Evolutionary conservation across 2,888 invertebrate species (phyloP), one percentile per base, ranked within the genome.

Genomic region (Ditula angustiorana): DNA sequence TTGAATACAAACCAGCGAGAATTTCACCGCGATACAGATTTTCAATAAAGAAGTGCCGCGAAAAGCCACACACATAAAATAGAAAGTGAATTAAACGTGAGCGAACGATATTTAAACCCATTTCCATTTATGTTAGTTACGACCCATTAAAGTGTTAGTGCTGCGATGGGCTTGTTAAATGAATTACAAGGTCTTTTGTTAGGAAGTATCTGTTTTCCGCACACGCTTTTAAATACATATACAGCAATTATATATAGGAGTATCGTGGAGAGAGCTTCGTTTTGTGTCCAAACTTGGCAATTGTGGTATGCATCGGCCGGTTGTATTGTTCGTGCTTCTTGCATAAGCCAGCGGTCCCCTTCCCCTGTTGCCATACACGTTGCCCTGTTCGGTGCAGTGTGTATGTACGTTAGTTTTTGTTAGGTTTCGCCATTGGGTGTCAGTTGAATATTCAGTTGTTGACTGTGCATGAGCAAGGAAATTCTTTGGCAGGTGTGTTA

Each of bases 1-100:
- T 77, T 75, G 87, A 26, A 49, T 49, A 49, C 88, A 84, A 88
- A 89, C 84, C 80, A 85, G 83, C 77, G 77, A 78, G 74, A 74
- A 87, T 90, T 90, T 91, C 90, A 85, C 88, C 78, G 77, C 82
- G 75, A 80, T 85, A 81, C 77, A 87, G 81, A 88, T 88, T 85
- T 84, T 82, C 71, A 61, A 67, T 67, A 52, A 50, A 57, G 41
- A 64, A 63, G 64, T 67, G 67, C 60, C 77, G 79, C 59, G 78
- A 81, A 77, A 73, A 78, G 75, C 75, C 74, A 74, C 75, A 79
- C 80, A 82, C 78, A 80, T 81, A 77, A 82, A 86, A 86, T 88
- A 80, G 90, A 91, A 90, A 90, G 91, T 82, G 56, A 67, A 63
- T 53, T 65, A 63, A 63, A 71, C 67, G 64, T 72, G 71, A 72